Conservation (phyloP, 2,113 vertebrate genomes). For the Chlamydotis undulata region DNA sequence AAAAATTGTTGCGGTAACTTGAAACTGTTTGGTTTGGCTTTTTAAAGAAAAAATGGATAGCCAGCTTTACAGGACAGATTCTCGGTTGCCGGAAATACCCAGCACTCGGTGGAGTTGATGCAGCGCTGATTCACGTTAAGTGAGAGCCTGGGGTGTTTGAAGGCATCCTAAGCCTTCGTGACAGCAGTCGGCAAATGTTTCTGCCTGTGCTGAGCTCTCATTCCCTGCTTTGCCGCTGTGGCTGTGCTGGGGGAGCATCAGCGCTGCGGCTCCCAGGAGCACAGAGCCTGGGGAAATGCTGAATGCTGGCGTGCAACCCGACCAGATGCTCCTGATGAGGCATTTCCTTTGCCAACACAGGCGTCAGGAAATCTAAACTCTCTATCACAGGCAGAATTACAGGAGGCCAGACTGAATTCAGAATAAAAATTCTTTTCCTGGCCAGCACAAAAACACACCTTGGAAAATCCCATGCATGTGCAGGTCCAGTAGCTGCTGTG, state of each 20-base stretch:
- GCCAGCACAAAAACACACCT: neutral
- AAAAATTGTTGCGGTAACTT: neutral
- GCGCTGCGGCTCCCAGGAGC: neutral
- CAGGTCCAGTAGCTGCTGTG: neutral
- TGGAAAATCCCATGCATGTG: neutral
- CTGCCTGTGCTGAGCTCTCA: neutral
- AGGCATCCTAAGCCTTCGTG: neutral
- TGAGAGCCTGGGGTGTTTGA: neutral
- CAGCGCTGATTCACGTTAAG: neutral
- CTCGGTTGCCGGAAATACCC: neutral
- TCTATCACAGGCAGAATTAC: neutral
- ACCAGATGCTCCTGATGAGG: neutral
- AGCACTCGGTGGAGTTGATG: neutral
- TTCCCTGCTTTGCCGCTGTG: neutral
- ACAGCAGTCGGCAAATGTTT: constrained; percentile 15
- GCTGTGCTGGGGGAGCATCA: neutral
- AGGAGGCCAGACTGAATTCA: neutral
- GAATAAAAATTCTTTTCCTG: neutral
- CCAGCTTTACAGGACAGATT: neutral
- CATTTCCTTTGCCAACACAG: neutral
- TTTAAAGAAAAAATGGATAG: neutral
- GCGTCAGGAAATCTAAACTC: neutral
- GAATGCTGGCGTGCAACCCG: neutral
- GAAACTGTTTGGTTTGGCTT: neutral
- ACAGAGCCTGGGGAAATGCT: neutral